Conservation (phyloP, 2,797 vertebrate genomes). For the Enteromius thamalakanensis region DNA sequence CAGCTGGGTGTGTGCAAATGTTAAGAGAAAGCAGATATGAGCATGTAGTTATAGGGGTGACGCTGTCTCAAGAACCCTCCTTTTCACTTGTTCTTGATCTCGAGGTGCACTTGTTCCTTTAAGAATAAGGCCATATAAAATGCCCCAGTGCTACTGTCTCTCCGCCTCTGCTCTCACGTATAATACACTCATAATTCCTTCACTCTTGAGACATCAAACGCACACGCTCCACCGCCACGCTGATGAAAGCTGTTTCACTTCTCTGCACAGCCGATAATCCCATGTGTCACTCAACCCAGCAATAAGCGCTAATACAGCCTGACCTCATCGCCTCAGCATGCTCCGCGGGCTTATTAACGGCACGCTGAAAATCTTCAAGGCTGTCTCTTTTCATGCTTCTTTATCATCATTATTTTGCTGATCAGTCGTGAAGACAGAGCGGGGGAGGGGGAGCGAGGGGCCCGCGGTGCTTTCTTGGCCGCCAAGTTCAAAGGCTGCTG, state of each 20-base stretch:
- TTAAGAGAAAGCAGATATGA: conserved; percentile 13
- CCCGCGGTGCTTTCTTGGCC: conserved; percentile 70
- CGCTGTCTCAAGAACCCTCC: conserved; percentile 14
- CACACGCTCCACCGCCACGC: conserved; percentile 55
- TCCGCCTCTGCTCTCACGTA: conserved; percentile 46
- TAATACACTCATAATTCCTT: conserved; percentile 61
- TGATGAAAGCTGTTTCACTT: conserved; percentile 74
- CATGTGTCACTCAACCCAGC: conserved; percentile 73
- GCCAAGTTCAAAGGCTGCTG: conserved; percentile 73
- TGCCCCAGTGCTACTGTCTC: conserved; percentile 32
- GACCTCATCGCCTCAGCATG: conserved; percentile 68
- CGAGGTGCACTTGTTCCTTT: conserved; percentile 47
- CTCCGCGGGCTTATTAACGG: conserved; percentile 68
- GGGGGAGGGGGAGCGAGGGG: conserved; percentile 1
- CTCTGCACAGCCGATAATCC: conserved; percentile 68
- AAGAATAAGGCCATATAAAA: conserved; percentile 25
- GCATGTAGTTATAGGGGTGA: background rate
- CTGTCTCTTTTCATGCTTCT: conserved; percentile 66
- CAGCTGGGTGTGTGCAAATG: conserved; percentile 16
- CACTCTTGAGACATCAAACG: conserved; percentile 74
- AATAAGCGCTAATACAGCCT: conserved; percentile 72
- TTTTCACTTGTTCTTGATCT: conserved; percentile 29
- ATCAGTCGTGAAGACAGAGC: conserved; percentile 69
- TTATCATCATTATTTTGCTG: conserved; percentile 74
- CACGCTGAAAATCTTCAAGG: conserved; percentile 73